Evolutionary conservation across 2,797 vertebrate genomes (phyloP).

Genomic region (Enteromius viviparus): DNA sequence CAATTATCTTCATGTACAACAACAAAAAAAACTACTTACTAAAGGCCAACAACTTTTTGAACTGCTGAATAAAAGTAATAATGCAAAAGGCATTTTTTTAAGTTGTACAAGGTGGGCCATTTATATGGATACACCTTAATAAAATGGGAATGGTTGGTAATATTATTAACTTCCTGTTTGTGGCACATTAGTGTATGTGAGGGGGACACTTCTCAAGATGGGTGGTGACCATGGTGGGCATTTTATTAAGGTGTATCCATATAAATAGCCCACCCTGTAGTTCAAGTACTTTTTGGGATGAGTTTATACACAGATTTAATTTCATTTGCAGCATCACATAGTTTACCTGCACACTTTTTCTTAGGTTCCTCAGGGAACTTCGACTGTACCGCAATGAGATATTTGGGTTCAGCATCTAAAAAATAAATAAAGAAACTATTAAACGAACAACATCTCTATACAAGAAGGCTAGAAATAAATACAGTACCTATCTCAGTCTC

Average conservation of each 20-base stretch:
- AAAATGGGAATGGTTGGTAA: too few species aligned
- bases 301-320: not conserved
- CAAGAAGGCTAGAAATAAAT: not conserved
- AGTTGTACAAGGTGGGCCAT: not conserved
- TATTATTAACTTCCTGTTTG: too few species aligned
- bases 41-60: not conserved
- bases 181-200: too few species aligned
- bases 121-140: too few species aligned
- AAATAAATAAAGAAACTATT: slow-evolving; percentile 53
- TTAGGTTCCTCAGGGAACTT: slow-evolving; percentile 78
- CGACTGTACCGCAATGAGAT: slow-evolving; percentile 89
- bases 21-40: not conserved
- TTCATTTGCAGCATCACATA: not conserved
- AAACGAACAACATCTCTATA: not conserved
- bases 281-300: not conserved
- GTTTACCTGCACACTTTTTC: slow-evolving; percentile 79
- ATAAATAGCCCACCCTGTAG: too few species aligned
- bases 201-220: too few species aligned
- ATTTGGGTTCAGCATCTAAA: slow-evolving; percentile 94
- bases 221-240: too few species aligned
- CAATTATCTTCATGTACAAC: not conserved
- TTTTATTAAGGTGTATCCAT: too few species aligned
- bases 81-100: not conserved
- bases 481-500: slow-evolving; percentile 90
- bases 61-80: slow-evolving; percentile 2